These are phyloP conservation scores for Xenops minutus DNA, from an alignment of 2,797 vertebrate species.

Conservation along the genomic window DNA sequence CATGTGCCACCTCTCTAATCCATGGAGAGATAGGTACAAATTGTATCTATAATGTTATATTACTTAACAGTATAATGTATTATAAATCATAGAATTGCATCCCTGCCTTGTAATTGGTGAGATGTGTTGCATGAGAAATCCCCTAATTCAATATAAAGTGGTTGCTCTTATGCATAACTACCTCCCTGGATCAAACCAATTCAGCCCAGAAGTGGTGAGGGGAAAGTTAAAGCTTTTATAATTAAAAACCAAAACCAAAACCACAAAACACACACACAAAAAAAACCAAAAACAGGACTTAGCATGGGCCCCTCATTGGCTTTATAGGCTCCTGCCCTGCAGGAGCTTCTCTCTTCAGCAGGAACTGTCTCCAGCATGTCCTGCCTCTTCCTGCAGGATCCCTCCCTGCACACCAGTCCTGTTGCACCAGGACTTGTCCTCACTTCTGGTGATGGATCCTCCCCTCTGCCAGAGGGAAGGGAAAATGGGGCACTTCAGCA, in stretches of 20 bases:
- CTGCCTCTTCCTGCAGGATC: not conserved
- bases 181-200: conserved; percentile 75
- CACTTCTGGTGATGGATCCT: not conserved
- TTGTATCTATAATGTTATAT: conserved; percentile 84
- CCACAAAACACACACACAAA: too few relatives aligned
- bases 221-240: conserved; percentile 70
- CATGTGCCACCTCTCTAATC: conserved; percentile 81
- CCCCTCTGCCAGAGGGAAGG: not conserved
- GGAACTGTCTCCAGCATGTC: not conserved
- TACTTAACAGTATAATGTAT: conserved; percentile 83
- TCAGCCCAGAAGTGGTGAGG: conserved; percentile 62
- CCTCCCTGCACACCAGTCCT: rapidly evolving
- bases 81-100: conserved; percentile 82
- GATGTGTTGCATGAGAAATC: conserved; percentile 77
- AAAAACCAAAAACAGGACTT: conserved; percentile 50
- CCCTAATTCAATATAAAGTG: conserved; percentile 78
- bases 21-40: conserved; percentile 80
- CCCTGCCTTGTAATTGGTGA: conserved; percentile 80
- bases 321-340: conserved; percentile 10
- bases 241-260: conserved; percentile 34
- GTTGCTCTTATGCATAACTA: conserved; percentile 75
- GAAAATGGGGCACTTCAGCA: not conserved
- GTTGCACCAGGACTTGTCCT: not conserved
- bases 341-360: not conserved
- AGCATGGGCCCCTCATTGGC: not conserved